phyloP scores from a whole-genome alignment of 1,140 invertebrate genomes.

The Cylas formicarius region DNA sequence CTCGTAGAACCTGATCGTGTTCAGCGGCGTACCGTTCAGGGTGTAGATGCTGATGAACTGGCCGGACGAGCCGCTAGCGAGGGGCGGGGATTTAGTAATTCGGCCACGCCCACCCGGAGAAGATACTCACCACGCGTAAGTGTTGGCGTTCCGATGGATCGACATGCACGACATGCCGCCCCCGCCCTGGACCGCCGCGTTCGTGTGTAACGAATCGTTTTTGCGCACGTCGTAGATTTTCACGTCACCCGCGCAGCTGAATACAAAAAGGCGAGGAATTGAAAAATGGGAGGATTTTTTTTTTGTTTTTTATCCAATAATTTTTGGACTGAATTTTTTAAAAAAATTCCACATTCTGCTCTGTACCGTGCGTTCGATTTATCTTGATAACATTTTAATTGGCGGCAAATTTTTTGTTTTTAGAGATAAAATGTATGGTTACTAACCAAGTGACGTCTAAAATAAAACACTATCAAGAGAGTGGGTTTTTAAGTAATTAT shows the following conservation, averaged over 20 bases:
- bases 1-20: constrained; percentile 78
- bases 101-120: neutral
- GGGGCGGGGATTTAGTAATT: constrained; percentile 23
- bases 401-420: too few relatives aligned
- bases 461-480: too few relatives aligned
- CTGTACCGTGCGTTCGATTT: too few relatives aligned
- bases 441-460: too few relatives aligned
- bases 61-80: constrained; percentile 72
- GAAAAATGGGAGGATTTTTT: constrained; percentile 1
- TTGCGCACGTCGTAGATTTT: constrained; percentile 74
- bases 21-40: constrained; percentile 59
- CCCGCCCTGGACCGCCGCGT: constrained; percentile 41
- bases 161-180: constrained; percentile 66
- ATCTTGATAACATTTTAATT: too few relatives aligned
- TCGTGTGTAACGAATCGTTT: constrained; percentile 52
- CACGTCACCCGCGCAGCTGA: constrained; percentile 66
- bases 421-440: too few relatives aligned
- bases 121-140: constrained; percentile 71
- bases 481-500: too few relatives aligned
- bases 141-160: constrained; percentile 67
- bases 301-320: neutral
- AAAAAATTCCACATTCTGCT: too few relatives aligned
- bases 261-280: constrained; percentile 10
- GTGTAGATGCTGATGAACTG: constrained; percentile 76
- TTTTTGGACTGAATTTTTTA: too few relatives aligned